Base-by-base conservation (phyloP, 37 sponge, comb jelly and placozoan genomes). In the Theonella swinhoei region DNA sequence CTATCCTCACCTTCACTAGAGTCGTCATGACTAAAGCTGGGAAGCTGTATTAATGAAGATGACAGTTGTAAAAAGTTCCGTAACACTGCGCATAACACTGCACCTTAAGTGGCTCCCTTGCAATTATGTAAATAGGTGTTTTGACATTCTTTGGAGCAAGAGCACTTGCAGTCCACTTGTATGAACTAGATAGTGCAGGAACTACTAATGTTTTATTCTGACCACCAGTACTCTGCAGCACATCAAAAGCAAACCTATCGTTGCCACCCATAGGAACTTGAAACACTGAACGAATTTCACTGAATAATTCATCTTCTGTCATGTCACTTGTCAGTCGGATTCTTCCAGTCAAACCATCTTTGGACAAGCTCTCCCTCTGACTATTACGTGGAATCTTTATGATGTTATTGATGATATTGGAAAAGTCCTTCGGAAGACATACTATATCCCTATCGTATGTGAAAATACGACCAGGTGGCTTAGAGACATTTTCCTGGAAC, bases 131-230 rank as follows among this genome's bases (percentile, higher is more conserved):
- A n/a, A n/a, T n/a, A n/a, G n/a, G n/a, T n/a, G n/a, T n/a, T n/a
- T n/a, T n/a, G n/a, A n/a, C n/a, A n/a, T n/a, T n/a, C n/a, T n/a
- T n/a, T n/a, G n/a, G n/a, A n/a, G n/a, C n/a, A n/a, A n/a, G n/a
- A n/a, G n/a, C n/a, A n/a, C n/a, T n/a, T n/a, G n/a, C n/a, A n/a
- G 88, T 87, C 82, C 75, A 81, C 1, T 29, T 42, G 62, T 81
- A 80, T 36, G 71, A 76, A 39, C 68, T 31, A 11, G 74, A 74
- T 32, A 74, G 54, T 37, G 76, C 75, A 22, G 88, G 88, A 14
- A 74, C 39, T 3, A 76, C 64, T 38, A 87, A 35, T 11, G 75
- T 37, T 34, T 75, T 80, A 9, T 37, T 42, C 0, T 81, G 81
- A 34, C 66, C 69, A 36, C 88, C 88, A n/a, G 66, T 73, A n/a